Percentiles rank a stretch among this genome's conserved stretches.
These are phyloP conservation scores for Catharus ustulatus DNA, from an alignment of 2,797 vertebrate genomes.

Conservation along the genomic window DNA sequence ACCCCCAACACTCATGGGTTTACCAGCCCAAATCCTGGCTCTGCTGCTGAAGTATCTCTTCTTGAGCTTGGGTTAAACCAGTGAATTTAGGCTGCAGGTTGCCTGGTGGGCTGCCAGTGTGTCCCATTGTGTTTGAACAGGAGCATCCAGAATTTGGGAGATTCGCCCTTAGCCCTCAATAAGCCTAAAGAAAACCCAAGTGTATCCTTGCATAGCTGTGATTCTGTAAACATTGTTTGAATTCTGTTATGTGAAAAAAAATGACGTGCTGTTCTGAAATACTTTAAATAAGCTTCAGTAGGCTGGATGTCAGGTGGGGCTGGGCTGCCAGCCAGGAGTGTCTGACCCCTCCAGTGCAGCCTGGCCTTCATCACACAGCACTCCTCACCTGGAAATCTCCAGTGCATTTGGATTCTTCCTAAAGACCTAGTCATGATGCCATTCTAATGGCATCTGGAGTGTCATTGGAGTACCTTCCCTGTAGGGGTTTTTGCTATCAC, in stretches of 20 bases:
- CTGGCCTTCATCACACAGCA: not conserved
- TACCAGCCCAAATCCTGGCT: not conserved
- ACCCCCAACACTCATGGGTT: not conserved
- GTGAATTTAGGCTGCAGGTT: not conserved
- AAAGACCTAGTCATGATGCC: not conserved
- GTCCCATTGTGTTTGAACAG: not conserved
- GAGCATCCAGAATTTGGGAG: not conserved
- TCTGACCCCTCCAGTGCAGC: not conserved
- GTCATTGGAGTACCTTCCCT: not conserved
- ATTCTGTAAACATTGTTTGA: not conserved
- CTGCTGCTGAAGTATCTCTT: not conserved
- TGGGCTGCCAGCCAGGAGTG: not conserved
- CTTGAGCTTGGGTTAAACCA: not conserved
- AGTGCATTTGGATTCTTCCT: not conserved
- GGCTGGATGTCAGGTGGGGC: not conserved
- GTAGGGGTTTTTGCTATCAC: not conserved
- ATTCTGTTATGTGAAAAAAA: not conserved
- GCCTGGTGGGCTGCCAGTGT: rapidly evolving
- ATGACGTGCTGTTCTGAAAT: not conserved
- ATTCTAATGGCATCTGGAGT: not conserved
- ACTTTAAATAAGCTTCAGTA: not conserved
- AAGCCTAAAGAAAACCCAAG: not conserved
- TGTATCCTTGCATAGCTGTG: not conserved
- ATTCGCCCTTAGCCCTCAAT: not conserved
- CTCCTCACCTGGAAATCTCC: not conserved